Conservation (phyloP, 2,113 vertebrate genomes). For the Psammodynastes pulverulentus region DNA sequence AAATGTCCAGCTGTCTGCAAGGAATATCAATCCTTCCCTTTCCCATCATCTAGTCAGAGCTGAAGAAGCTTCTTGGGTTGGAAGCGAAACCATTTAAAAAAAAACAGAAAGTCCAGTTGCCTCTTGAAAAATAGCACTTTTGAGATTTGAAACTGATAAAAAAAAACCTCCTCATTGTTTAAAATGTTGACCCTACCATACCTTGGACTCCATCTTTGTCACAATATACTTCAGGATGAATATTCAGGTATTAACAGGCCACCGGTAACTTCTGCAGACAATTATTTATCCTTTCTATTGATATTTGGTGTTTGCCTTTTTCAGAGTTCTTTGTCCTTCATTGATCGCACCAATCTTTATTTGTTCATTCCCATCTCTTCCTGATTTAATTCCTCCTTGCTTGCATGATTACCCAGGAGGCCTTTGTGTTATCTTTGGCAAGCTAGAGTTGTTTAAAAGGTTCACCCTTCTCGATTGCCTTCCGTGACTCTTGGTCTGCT, state of each 20-base stretch:
- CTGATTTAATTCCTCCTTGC: conserved; percentile 51
- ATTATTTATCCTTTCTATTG: neutral
- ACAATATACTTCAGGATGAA: neutral
- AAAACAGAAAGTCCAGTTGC: too few relatives aligned
- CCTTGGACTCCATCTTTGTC: neutral
- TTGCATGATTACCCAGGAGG: conserved; percentile 51
- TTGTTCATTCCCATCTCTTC: conserved; percentile 39
- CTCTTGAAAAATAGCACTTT: too few relatives aligned
- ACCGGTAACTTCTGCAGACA: neutral
- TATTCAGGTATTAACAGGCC: neutral
- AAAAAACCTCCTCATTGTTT: neutral
- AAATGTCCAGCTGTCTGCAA: too few relatives aligned
- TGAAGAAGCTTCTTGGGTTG: too few relatives aligned
- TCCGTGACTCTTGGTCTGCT: conserved; percentile 40
- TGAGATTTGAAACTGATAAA: neutral
- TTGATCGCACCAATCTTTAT: conserved; percentile 22
- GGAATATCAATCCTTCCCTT: too few relatives aligned
- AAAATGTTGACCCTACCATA: neutral
- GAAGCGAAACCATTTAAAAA: too few relatives aligned
- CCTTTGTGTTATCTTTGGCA: conserved; percentile 48
- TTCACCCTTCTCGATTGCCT: conserved; percentile 42
- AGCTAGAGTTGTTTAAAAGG: conserved; percentile 41
- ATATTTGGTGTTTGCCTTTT: conserved; percentile 34
- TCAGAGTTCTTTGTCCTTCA: conserved; percentile 24
- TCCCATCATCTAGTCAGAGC: too few relatives aligned